Evolutionary conservation across 2,797 vertebrate genomes (phyloP).

Genomic region (Pagetopsis macropterus): DNA sequence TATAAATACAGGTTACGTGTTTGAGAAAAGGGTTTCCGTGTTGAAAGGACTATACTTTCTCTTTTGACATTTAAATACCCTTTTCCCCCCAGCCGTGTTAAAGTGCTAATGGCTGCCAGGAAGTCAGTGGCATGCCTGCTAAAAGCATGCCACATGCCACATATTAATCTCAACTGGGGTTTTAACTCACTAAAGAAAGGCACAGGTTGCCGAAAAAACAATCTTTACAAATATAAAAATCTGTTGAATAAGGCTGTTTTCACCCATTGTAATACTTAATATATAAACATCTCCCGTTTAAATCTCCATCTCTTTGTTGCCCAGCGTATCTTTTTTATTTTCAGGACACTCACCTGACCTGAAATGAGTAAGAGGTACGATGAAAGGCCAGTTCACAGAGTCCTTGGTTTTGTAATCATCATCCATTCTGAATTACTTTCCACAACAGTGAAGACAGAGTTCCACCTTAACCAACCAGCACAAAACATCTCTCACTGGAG

Average conservation of each 20-base stretch:
- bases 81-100: slow-evolving; percentile 23
- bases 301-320: not conserved
- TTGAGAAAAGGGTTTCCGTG: not conserved
- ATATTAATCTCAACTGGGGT: slow-evolving; percentile 14
- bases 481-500: slow-evolving; percentile 78
- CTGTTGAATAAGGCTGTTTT: not conserved
- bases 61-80: slow-evolving; percentile 28
- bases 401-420: slow-evolving; percentile 58
- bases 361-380: not conserved
- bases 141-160: too few relatives aligned
- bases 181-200: slow-evolving; percentile 2
- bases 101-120: slow-evolving; percentile 42
- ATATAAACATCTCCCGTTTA: not conserved
- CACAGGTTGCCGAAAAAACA: too few relatives aligned
- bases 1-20: not conserved
- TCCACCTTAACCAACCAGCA: slow-evolving; percentile 75
- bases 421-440: slow-evolving; percentile 71
- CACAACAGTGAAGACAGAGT: slow-evolving; percentile 73
- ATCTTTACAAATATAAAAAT: too few relatives aligned
- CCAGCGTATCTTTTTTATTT: not conserved
- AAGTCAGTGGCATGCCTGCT: slow-evolving; percentile 18
- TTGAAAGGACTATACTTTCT: slow-evolving; percentile 6
- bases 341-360: slow-evolving; percentile 12
- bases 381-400: slow-evolving; percentile 36
- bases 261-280: not conserved